A percentile compares a stretch with the other conserved stretches of the same genome.
phyloP scores from a whole-genome alignment of 2,888 invertebrate genomes.

The Suillia variegata region DNA sequence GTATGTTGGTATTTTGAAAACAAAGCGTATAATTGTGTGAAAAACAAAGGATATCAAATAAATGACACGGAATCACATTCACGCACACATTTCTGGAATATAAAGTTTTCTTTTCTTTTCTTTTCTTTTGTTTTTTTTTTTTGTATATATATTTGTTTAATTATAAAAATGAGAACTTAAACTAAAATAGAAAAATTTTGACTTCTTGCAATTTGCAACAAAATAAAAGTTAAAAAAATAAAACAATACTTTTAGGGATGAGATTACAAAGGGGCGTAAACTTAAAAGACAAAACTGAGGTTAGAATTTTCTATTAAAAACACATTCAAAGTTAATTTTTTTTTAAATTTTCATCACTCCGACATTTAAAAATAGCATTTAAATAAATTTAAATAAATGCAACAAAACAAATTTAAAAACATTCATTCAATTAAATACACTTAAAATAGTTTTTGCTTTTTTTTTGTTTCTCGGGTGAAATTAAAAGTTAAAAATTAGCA shows the following conservation, averaged over 20 bases:
- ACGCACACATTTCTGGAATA: slow-evolving; percentile 3
- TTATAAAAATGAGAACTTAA: neutral
- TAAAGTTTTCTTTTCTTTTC: too few species aligned
- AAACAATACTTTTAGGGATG: slow-evolving; percentile 5
- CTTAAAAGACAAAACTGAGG: slow-evolving; percentile 13
- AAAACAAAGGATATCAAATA: slow-evolving; percentile 18
- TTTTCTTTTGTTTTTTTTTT: too few species aligned
- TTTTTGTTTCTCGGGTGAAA: neutral
- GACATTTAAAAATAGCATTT: neutral
- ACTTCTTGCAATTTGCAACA: neutral
- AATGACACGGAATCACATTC: slow-evolving; percentile 31
- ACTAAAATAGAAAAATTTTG: neutral
- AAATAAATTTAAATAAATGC: slow-evolving; percentile 1
- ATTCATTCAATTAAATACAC: too few species aligned
- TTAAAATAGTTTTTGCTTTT: too few species aligned
- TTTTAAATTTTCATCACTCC: too few species aligned
- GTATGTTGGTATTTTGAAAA: too few species aligned
- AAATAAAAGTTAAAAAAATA: neutral
- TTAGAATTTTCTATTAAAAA: neutral
- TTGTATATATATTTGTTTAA: neutral
- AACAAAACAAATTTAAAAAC: neutral
- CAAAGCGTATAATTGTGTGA: slow-evolving; percentile 1
- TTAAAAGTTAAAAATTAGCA: neutral
- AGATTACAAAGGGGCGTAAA: slow-evolving; percentile 12
- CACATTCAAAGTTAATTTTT: slow-evolving; percentile 2